phyloP scores from a whole-genome alignment of 1,140 invertebrate species.

The Caenorhabditis elegans region WBcel235 BX284606.5:6633501-6634000 shows the following conservation, averaged over 20 bases:
- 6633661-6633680: conserved; percentile 66
- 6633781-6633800: background rate
- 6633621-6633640: conserved; percentile 51
- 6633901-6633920: too few relatives aligned
- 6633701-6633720: conserved; percentile 64
- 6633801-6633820: conserved; percentile 18
- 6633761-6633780: conserved; percentile 43
- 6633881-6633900: conserved; percentile 57
- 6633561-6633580: background rate
- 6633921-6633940: conserved; percentile 51
- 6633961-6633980: conserved; percentile 57
- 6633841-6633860: conserved; percentile 62
- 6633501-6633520: conserved; percentile 64
- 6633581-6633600: background rate
- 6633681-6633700: conserved; percentile 63
- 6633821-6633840: conserved; percentile 61
- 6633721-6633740: conserved; percentile 62
- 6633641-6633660: conserved; percentile 57
- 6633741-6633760: conserved; percentile 56
- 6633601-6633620: conserved; percentile 61
- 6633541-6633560: conserved; percentile 61
- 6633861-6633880: conserved; percentile 63
- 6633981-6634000: conserved; percentile 64
- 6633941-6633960: conserved; percentile 61
- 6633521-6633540: conserved; percentile 65